A percentile compares a stretch with the other conserved stretches of the same genome.
phyloP scores from a whole-genome alignment of 2,797 vertebrate species.

The Scyliorhinus canicula region DNA sequence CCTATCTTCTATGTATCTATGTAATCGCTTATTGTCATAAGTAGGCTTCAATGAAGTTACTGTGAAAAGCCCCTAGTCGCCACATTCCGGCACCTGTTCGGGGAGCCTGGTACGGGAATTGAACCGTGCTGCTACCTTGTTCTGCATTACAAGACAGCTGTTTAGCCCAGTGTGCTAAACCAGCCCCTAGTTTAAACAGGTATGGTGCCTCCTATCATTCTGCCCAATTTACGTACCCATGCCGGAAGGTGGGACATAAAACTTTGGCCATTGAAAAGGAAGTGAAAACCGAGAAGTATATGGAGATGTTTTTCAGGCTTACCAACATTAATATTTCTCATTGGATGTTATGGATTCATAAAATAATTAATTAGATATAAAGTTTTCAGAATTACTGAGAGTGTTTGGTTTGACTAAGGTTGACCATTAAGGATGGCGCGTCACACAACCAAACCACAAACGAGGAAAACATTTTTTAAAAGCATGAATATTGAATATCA shows the following conservation, averaged over 20 bases:
- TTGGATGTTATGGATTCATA: background rate
- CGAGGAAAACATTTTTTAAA: too few species aligned
- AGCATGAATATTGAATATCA: background rate
- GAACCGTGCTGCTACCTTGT: too few species aligned
- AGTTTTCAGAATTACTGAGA: background rate
- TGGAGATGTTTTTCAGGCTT: background rate
- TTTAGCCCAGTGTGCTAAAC: too few species aligned
- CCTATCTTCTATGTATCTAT: too few species aligned
- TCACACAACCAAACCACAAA: background rate
- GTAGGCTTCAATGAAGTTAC: too few species aligned
- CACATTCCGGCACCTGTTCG: too few species aligned
- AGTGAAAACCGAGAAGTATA: background rate
- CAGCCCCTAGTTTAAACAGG: too few species aligned
- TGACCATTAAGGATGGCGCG: too few species aligned
- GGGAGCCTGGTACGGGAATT: too few species aligned
- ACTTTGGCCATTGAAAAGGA: background rate
- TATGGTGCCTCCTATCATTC: background rate
- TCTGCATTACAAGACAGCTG: too few species aligned
- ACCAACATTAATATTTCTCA: background rate
- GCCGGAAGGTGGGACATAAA: background rate
- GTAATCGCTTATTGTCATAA: too few species aligned
- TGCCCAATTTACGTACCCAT: background rate
- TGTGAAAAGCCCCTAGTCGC: too few species aligned
- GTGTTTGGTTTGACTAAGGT: background rate
- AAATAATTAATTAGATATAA: background rate